A percentile compares a stretch with the other conserved stretches of the same genome.
phyloP scores from a whole-genome alignment of 2,797 vertebrate genomes.

The Aeoliscus strigatus region DNA sequence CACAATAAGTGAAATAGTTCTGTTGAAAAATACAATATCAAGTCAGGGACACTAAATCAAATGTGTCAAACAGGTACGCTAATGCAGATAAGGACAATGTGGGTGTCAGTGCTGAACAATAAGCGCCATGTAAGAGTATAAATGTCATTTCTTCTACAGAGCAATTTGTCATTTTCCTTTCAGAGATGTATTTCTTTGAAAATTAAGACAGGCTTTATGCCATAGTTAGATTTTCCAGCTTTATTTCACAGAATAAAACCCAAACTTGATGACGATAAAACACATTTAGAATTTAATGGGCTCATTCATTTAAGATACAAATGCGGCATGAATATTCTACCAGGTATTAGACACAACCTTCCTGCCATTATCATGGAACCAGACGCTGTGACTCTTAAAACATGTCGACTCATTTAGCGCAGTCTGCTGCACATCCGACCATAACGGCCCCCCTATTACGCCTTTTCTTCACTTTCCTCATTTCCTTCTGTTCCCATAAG shows the following conservation, averaged over 20 bases:
- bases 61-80: constrained; percentile 23
- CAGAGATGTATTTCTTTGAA: neutral
- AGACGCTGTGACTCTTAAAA: constrained; percentile 43
- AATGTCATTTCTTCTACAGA: constrained; percentile 5
- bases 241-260: too few relatives aligned
- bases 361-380: constrained; percentile 36
- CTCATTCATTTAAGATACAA: constrained; percentile 54
- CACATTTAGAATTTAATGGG: constrained; percentile 59
- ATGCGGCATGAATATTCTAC: constrained; percentile 60
- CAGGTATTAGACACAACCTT: constrained; percentile 55
- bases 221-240: too few relatives aligned
- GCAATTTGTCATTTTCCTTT: neutral
- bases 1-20: constrained; percentile 16
- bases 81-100: constrained; percentile 17
- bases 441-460: constrained; percentile 42
- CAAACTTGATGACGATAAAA: constrained; percentile 17
- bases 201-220: too few relatives aligned
- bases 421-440: constrained; percentile 49
- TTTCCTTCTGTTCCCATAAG: constrained; percentile 36
- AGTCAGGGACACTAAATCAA: constrained; percentile 33
- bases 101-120: neutral
- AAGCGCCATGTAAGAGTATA: neutral
- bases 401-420: constrained; percentile 49
- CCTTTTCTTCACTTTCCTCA: constrained; percentile 28
- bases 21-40: constrained; percentile 7